Percentiles rank a stretch among this genome's conserved stretches.
Conservation (phyloP, 2,797 vertebrate species). For the Anguilla pacifica region DNA sequence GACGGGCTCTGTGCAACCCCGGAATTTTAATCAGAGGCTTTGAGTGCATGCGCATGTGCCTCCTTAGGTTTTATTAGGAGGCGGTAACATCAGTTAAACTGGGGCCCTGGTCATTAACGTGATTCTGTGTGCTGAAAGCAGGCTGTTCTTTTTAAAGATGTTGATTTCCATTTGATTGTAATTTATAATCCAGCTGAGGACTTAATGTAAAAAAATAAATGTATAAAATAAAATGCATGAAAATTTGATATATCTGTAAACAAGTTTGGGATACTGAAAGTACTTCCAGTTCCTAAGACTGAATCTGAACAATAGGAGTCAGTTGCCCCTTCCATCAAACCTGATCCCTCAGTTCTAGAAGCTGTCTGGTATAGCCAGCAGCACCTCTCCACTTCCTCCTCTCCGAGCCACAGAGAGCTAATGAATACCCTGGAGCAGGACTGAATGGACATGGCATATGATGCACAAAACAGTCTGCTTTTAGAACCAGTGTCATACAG, state of each 20-base stretch:
- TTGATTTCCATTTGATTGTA: background rate
- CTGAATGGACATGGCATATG: background rate
- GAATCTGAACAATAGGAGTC: background rate
- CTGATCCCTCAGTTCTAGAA: constrained; percentile 38
- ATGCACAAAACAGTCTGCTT: background rate
- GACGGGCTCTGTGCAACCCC: background rate
- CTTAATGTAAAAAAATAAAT: background rate
- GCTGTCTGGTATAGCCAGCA: constrained; percentile 46
- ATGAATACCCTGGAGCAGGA: background rate
- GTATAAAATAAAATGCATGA: background rate
- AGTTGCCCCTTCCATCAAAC: background rate
- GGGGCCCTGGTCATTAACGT: background rate
- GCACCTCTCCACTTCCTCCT: constrained; percentile 51
- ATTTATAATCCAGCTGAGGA: background rate
- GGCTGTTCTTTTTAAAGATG: background rate
- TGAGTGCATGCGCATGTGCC: background rate
- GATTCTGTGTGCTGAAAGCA: background rate
- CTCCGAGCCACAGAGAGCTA: background rate
- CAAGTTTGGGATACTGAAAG: background rate
- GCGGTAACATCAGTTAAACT: background rate
- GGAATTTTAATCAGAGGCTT: background rate
- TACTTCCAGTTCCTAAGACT: background rate
- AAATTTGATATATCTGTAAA: background rate
- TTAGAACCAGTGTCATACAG: background rate
- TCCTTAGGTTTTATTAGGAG: background rate